These are phyloP conservation scores for Alligator mississippiensis DNA, from an alignment of 2,113 vertebrate genomes.

Conservation along the genomic window DNA sequence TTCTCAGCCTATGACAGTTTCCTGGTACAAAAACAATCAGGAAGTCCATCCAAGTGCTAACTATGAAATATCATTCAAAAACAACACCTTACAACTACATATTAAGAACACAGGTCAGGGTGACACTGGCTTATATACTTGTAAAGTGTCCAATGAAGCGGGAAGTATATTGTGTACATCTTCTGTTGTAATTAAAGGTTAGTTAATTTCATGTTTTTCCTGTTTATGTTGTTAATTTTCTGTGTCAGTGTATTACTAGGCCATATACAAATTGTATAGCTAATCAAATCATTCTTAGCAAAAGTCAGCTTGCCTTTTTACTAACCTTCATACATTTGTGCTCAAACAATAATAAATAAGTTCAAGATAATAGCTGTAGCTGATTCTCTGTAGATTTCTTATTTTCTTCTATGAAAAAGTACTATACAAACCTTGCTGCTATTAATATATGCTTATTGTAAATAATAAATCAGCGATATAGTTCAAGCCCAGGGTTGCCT, in stretches of 20 bases:
- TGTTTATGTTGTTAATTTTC: not conserved
- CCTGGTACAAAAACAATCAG: conserved; percentile 89
- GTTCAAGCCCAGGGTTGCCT: not conserved
- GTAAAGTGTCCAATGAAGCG: conserved; percentile 92
- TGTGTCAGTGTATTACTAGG: not conserved
- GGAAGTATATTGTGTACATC: conserved; percentile 86
- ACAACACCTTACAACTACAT: conserved; percentile 85
- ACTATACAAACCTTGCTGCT: not conserved
- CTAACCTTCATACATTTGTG: not conserved
- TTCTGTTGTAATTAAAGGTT: conserved; percentile 90
- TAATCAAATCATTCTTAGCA: not conserved
- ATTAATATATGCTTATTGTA: not conserved
- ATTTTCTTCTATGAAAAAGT: not conserved
- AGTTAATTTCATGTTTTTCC: conserved; percentile 40
- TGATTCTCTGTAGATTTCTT: not conserved
- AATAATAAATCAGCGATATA: not conserved
- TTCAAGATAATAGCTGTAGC: too few relatives aligned
- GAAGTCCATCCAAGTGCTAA: conserved; percentile 86
- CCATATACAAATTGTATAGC: not conserved
- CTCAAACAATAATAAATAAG: not conserved
- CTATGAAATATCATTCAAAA: conserved; percentile 93
- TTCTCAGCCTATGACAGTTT: conserved; percentile 90
- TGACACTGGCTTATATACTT: conserved; percentile 90
- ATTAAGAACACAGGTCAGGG: conserved; percentile 82
- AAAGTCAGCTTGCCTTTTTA: not conserved